Evolutionary conservation across 2,113 vertebrate genomes (phyloP).

Genomic region (Pipa parva): DNA sequence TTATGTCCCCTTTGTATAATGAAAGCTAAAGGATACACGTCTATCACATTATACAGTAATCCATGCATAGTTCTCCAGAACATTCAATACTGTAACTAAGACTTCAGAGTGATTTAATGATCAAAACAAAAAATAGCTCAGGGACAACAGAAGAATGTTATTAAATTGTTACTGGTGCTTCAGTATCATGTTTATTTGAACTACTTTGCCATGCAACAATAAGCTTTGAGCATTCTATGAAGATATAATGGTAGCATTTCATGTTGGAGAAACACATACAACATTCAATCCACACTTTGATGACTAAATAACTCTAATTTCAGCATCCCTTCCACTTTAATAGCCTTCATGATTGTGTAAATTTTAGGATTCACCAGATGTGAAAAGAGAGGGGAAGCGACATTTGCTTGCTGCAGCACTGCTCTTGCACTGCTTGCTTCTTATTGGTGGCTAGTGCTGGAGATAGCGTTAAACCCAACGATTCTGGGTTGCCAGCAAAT

Average conservation of each 20-base stretch:
- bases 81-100: conserved; percentile 21
- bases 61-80: conserved; percentile 21
- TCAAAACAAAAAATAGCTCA: conserved; percentile 7
- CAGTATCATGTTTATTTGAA: not conserved
- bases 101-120: conserved; percentile 22
- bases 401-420: too few species aligned
- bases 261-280: not conserved
- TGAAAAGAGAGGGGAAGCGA: too few species aligned
- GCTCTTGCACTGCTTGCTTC: too few species aligned
- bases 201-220: not conserved
- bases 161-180: not conserved
- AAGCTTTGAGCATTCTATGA: not conserved
- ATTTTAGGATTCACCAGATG: too few species aligned
- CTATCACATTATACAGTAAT: conserved; percentile 38
- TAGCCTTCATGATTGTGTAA: too few species aligned
- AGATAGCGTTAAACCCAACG: too few species aligned
- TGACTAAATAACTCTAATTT: not conserved
- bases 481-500: too few species aligned
- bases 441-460: too few species aligned
- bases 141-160: not conserved
- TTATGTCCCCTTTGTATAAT: conserved; percentile 30
- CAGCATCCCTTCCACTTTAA: too few species aligned
- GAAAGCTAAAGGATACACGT: conserved; percentile 23
- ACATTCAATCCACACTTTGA: not conserved
- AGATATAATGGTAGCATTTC: not conserved